Conservation (phyloP, 2,888 invertebrate genomes). For the Tetanocera ferruginea region DNA sequence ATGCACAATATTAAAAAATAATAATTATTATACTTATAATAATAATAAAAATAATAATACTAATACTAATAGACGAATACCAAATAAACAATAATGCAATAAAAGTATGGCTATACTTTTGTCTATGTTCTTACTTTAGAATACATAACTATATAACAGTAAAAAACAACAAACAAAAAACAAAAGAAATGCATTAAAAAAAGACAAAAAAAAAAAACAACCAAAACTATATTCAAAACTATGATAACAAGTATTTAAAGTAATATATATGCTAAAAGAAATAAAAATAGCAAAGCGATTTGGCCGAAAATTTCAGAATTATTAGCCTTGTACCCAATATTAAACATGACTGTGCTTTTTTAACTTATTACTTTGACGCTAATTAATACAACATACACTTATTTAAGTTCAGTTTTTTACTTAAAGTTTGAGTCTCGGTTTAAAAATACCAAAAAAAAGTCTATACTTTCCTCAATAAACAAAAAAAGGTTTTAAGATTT, state of each 20-base stretch:
- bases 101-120: background rate
- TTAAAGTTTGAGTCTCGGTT: no score
- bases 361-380: no score
- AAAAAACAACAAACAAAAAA: background rate
- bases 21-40: no score
- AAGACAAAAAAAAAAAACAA: background rate
- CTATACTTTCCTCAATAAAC: no score
- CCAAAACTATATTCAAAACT: slow-evolving; percentile 8
- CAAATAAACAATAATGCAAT: slow-evolving; percentile 20
- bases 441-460: no score
- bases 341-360: no score
- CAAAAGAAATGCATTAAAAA: background rate
- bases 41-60: slow-evolving; percentile 43
- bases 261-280: slow-evolving; percentile 14
- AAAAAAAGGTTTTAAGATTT: no score
- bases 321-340: no score
- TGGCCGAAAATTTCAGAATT: no score
- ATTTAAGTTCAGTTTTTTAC: no score
- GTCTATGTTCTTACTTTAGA: background rate
- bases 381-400: no score
- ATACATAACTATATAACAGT: background rate
- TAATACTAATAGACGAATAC: slow-evolving; percentile 22
- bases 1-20: slow-evolving; percentile 61
- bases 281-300: no score
- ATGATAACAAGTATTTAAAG: slow-evolving; percentile 1